Conservation (phyloP, 1,140 invertebrate genomes). For the Dolichoris vasculosae region DNA sequence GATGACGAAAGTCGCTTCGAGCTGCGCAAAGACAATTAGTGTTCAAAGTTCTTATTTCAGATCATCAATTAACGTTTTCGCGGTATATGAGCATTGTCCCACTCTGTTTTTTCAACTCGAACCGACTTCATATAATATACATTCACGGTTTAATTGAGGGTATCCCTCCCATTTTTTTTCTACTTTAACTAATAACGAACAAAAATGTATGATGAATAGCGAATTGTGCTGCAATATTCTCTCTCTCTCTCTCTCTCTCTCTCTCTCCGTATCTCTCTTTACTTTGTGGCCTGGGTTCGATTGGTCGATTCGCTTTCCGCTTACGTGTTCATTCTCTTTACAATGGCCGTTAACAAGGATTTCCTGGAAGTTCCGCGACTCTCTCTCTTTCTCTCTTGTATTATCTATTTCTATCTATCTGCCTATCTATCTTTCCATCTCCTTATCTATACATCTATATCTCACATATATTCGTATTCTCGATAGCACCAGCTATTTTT, state of each 20-base stretch:
- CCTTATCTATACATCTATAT: neutral
- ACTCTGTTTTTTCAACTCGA: constrained; percentile 55
- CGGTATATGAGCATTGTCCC: constrained; percentile 49
- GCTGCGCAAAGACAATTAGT: constrained; percentile 46
- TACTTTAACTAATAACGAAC: constrained; percentile 52
- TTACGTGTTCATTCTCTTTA: constrained; percentile 54
- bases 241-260: constrained; percentile 29
- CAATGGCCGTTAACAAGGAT: constrained; percentile 54
- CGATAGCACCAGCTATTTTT: constrained; percentile 25
- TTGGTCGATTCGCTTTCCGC: constrained; percentile 53
- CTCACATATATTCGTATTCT: constrained; percentile 29
- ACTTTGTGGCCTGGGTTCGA: constrained; percentile 35
- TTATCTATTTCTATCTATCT: neutral
- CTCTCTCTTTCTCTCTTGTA: neutral
- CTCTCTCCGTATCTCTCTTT: too few relatives aligned
- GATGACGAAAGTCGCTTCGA: constrained; percentile 34
- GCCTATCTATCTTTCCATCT: neutral
- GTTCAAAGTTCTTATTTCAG: constrained; percentile 42
- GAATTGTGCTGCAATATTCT: constrained; percentile 46
- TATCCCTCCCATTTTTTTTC: constrained; percentile 33
- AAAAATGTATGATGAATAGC: constrained; percentile 54
- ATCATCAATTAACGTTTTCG: constrained; percentile 52
- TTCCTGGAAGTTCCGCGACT: constrained; percentile 52
- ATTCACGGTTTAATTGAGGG: constrained; percentile 50
- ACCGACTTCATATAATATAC: constrained; percentile 47